phyloP scores from a whole-genome alignment of 2,113 vertebrate genomes.

The Calyptommatus sinebrachiatus region DNA sequence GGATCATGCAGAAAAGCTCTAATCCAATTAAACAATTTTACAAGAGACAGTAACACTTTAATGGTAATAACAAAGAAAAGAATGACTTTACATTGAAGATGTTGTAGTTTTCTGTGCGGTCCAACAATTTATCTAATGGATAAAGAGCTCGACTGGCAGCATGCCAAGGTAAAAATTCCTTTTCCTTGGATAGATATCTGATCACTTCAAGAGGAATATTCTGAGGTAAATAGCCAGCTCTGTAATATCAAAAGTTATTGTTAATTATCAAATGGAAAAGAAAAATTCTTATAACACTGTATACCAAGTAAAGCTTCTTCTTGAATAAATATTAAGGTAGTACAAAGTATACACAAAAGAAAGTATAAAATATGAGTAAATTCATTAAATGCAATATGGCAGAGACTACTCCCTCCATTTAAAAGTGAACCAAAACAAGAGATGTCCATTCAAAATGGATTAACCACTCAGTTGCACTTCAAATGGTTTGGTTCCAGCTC shows the following conservation, averaged over 20 bases:
- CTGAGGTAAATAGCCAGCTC: slow-evolving; percentile 96
- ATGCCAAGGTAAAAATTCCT: slow-evolving; percentile 96
- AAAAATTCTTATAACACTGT: slow-evolving; percentile 39
- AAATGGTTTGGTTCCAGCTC: too few species aligned
- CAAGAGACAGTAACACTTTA: slow-evolving; percentile 33
- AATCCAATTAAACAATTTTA: slow-evolving; percentile 40
- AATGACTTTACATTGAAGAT: slow-evolving; percentile 87
- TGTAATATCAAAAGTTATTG: slow-evolving; percentile 65
- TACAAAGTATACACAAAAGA: too few species aligned
- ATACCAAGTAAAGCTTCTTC: slow-evolving; percentile 29
- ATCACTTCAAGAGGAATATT: slow-evolving; percentile 92
- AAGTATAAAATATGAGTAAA: slow-evolving; percentile 43
- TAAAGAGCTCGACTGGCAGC: slow-evolving; percentile 92
- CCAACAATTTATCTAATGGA: slow-evolving; percentile 95
- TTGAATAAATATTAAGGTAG: slow-evolving; percentile 1
- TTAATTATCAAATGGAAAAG: slow-evolving; percentile 58
- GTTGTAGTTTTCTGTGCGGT: slow-evolving; percentile 92
- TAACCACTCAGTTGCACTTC: too few species aligned
- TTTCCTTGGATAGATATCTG: slow-evolving; percentile 90
- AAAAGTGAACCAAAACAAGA: too few species aligned
- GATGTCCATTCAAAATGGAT: too few species aligned
- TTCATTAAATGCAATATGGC: slow-evolving; percentile 21
- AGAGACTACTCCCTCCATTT: too few species aligned
- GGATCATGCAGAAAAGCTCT: slow-evolving; percentile 24
- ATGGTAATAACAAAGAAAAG: slow-evolving; percentile 44